These are phyloP conservation scores for Drosophila tanythrix DNA, from an alignment of 2,888 invertebrate genomes.

Conservation along the genomic window DNA sequence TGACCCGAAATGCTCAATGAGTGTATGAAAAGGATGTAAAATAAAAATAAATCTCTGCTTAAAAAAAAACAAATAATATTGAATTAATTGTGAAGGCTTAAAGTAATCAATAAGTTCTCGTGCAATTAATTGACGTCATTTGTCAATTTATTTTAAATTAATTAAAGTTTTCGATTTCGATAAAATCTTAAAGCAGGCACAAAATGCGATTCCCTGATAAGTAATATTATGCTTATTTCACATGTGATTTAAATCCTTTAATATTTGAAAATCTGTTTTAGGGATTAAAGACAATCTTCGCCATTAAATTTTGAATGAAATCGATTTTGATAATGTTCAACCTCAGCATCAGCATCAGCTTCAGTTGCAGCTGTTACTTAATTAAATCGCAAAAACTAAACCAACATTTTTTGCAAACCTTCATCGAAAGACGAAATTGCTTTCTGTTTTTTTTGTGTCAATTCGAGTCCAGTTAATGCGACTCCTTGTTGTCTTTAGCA, in stretches of 20 bases:
- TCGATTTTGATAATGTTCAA: background rate
- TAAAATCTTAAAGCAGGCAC: background rate
- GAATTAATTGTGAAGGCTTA: background rate
- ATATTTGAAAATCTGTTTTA: background rate
- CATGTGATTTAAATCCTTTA: background rate
- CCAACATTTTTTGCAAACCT: too few relatives aligned
- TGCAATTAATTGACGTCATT: background rate
- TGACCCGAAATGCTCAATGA: background rate
- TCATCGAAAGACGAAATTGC: too few relatives aligned
- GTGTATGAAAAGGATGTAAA: background rate
- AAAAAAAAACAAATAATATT: background rate
- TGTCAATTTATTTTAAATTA: background rate
- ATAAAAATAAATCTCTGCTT: background rate
- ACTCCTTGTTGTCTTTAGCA: background rate
- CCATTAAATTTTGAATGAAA: background rate
- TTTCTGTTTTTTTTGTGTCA: too few relatives aligned
- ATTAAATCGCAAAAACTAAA: background rate
- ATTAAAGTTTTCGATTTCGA: background rate
- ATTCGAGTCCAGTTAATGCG: background rate
- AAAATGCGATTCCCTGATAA: background rate
- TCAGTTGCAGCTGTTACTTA: background rate
- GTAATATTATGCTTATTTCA: background rate
- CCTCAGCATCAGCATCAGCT: too few relatives aligned
- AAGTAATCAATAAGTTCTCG: background rate
- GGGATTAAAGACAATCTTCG: fast-evolving